Evolutionary conservation across 2,113 vertebrate genomes (phyloP), one percentile per base, ranked within the genome.

Genomic region (Zosterops lateralis): DNA sequence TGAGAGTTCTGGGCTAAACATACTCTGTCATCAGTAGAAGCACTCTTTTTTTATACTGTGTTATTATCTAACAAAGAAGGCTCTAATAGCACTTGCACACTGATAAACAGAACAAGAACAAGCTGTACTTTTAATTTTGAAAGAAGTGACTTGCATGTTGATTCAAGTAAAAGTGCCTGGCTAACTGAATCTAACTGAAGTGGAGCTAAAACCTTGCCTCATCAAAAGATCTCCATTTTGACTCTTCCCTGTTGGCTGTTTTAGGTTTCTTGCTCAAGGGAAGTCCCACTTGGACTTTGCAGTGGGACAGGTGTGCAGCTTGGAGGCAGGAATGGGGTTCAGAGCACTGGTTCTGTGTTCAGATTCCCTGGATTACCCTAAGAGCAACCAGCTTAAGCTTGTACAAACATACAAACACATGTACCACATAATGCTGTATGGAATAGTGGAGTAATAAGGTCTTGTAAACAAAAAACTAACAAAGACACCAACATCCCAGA

Each of bases 1-100:
- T 3, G 2, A n/a, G 15, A 7, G 3, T 54, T n/a, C 19, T 40
- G 34, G 22, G 5, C 5, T 51, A 3, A 38, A 11, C 0, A 0
- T 42, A 25, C 6, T 83, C 18, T n/a, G 3, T 51, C 40, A 38
- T 47, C 32, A 32, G 58, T 51, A 29, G 72, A 89, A 79, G 28
- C 15, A 28, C 40, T 62, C 44, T 51, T 44, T 60, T 18, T 42
- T 66, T 6, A 24, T 45, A 36, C 4, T 24, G 13, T 42, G 13
- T 58, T 57, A 34, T 2, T 65, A 20, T 14, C 25, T 51, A n/a
- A 24, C 10, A 38, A 45, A 77, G 18, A 53, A 25, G 21, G 15
- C 16, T 34, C 4, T 56, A 32, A 8, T 57, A 71, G 32, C 4
- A 5, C 31, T 79, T 78, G 17, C 42, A 34, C 3, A 1, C 29